These are phyloP conservation scores for Thera obeliscata DNA, from an alignment of 2,888 invertebrate species.

Conservation along the genomic window DNA sequence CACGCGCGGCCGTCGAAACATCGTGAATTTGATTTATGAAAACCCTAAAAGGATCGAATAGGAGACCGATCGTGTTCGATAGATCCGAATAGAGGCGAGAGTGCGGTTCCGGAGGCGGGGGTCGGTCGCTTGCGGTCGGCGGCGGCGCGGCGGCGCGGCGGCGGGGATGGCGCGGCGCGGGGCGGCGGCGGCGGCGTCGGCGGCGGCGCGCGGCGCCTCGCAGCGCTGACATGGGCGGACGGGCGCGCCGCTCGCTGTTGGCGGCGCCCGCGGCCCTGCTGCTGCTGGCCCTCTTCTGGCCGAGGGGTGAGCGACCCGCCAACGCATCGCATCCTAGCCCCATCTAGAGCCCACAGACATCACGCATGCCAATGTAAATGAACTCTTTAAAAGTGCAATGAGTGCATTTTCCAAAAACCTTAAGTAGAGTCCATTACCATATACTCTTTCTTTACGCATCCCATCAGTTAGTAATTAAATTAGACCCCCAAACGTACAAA, in stretches of 20 bases:
- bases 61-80: slow-evolving; percentile 72
- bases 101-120: slow-evolving; percentile 67
- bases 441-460: background rate
- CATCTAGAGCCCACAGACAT: slow-evolving; percentile 1
- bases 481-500: slow-evolving; percentile 4
- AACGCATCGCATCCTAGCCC: slow-evolving; percentile 2
- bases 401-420: slow-evolving; percentile 11
- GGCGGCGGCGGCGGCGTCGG: slow-evolving; percentile 65
- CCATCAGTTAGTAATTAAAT: background rate
- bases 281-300: slow-evolving; percentile 81
- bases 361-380: slow-evolving; percentile 15
- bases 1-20: slow-evolving; percentile 78
- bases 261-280: slow-evolving; percentile 83
- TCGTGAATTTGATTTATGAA: slow-evolving; percentile 79
- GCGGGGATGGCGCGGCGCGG: slow-evolving; percentile 74
- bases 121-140: slow-evolving; percentile 60
- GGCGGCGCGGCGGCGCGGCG: slow-evolving; percentile 59
- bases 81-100: slow-evolving; percentile 72
- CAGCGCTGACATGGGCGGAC: slow-evolving; percentile 82
- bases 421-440: slow-evolving; percentile 5
- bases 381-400: slow-evolving; percentile 11
- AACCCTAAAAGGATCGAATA: slow-evolving; percentile 72
- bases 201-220: slow-evolving; percentile 76
- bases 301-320: slow-evolving; percentile 67
- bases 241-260: slow-evolving; percentile 82